Conservation (phyloP, 1,140 invertebrate genomes). For the Gryllus bimaculatus region DNA sequence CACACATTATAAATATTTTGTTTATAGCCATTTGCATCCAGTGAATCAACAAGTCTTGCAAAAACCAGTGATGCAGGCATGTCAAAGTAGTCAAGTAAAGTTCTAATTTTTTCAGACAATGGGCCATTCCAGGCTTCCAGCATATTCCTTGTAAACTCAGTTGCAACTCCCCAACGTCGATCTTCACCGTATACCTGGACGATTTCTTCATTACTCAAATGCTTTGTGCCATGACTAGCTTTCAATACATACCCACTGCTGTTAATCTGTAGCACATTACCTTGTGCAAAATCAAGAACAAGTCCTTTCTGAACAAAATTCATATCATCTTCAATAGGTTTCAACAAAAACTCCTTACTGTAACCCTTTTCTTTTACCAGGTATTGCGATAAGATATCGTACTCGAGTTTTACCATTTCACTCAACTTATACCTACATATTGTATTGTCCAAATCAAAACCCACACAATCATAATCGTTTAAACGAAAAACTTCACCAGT, state of each 20-base stretch:
- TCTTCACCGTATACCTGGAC: slow-evolving; percentile 47
- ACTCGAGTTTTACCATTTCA: slow-evolving; percentile 51
- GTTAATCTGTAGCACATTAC: slow-evolving; percentile 59
- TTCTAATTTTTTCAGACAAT: slow-evolving; percentile 47
- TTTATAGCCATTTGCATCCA: slow-evolving; percentile 44
- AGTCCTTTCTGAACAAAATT: slow-evolving; percentile 67
- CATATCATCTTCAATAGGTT: slow-evolving; percentile 42
- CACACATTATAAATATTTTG: slow-evolving; percentile 48
- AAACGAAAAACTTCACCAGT: slow-evolving; percentile 32
- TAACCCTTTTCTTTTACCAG: slow-evolving; percentile 55
- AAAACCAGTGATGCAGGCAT: slow-evolving; percentile 55
- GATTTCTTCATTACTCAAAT: slow-evolving; percentile 49
- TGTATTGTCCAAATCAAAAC: slow-evolving; percentile 74
- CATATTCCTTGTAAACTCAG: slow-evolving; percentile 44
- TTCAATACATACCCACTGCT: slow-evolving; percentile 50
- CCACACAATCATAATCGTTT: slow-evolving; percentile 61
- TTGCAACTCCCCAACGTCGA: slow-evolving; percentile 46
- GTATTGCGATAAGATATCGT: slow-evolving; percentile 50
- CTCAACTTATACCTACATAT: slow-evolving; percentile 56
- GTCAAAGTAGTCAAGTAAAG: slow-evolving; percentile 69
- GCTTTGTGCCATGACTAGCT: slow-evolving; percentile 58
- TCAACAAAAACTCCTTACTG: slow-evolving; percentile 38
- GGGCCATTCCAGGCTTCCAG: slow-evolving; percentile 52
- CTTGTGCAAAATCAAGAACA: slow-evolving; percentile 59
- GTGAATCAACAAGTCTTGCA: slow-evolving; percentile 58